Evolutionary conservation across 53 echinoderm and acorn worm species (phyloP).

Genomic region (Stichopus horrens): DNA sequence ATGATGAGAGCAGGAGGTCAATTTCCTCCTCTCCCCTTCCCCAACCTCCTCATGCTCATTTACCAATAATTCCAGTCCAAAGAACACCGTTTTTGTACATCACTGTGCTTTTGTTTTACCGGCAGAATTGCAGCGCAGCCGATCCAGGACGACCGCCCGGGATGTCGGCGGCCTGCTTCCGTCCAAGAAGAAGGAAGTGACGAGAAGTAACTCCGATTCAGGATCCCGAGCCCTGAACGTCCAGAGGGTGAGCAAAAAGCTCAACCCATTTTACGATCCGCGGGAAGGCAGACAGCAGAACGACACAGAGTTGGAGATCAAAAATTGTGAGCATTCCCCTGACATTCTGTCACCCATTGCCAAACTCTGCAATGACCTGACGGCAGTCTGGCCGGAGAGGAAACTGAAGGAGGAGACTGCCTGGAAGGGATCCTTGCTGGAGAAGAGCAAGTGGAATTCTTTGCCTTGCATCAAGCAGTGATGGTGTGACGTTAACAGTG

Average conservation of each 20-base stretch:
- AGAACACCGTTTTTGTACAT: not conserved
- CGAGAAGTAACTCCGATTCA: slow-evolving; percentile 77
- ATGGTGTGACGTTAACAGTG: not conserved
- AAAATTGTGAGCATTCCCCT: not conserved
- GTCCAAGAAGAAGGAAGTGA: not conserved
- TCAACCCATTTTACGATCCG: slow-evolving; percentile 34
- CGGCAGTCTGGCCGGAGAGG: slow-evolving; percentile 19
- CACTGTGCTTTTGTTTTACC: not conserved
- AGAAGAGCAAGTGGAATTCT: slow-evolving; percentile 14
- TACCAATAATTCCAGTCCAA: too few relatives aligned
- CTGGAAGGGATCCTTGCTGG: not conserved
- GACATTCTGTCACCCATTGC: slow-evolving; percentile 6
- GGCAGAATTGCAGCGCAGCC: not conserved
- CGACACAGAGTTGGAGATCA: not conserved
- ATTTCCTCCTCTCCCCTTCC: too few relatives aligned
- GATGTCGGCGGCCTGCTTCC: not conserved
- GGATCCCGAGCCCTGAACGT: slow-evolving; percentile 54
- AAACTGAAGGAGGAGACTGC: not conserved
- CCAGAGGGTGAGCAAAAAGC: slow-evolving; percentile 22
- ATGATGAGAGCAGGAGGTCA: too few relatives aligned
- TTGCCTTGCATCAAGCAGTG: slow-evolving; percentile 18
- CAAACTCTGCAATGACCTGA: slow-evolving; percentile 28
- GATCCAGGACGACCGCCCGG: not conserved
- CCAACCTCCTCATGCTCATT: too few relatives aligned
- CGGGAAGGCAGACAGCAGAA: not conserved